Base-by-base conservation (phyloP, 2,888 invertebrate species). In the Cephus sareptanus region DNA sequence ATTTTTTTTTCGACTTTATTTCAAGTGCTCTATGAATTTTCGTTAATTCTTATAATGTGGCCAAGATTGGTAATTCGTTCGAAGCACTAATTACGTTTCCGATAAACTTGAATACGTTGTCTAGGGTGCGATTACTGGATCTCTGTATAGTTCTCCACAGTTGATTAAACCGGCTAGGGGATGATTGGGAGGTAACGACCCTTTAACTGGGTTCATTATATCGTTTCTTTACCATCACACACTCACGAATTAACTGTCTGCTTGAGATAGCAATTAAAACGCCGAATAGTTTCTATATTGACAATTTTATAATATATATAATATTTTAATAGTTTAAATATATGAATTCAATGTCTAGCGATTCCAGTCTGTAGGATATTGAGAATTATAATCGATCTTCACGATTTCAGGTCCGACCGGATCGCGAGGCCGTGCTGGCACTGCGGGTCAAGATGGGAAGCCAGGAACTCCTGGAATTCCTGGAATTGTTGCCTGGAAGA, bases 381-480 rank as follows among this genome's bases (percentile, higher is more conserved):
- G 91, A 80, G 88, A 75, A 69, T 34, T 74, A 40, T 79, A 56
- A 73, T 40, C 76, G 74, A 80, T 75, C 74, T 81, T 75, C 79
- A 75, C 77, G 81, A 31, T 81, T 83, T 75, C 82, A 93, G 95
- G 95, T 3, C 91, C 94, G 1, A 91, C 94, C 11, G 96, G 96
- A 0, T 94, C 95, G 13, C 93, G 95, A 86, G 97, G 97, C 1
- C 93, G 94, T 78, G 92, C 95, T 9, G 93, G 93, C 40, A 89
- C 89, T 15, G 87, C 92, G 69, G 93, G 93, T 40, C 89, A 90
- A 75, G 89, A 92, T 1, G 97, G 97, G 23, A 95, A 94, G 83
- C 93, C 96, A 31, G 96, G 96, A 0, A 94, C 92, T 11, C 95
- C 96, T 0, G 97, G 97, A n/a, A 93, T 94, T 75, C 97, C 97